A percentile compares a stretch with the other conserved stretches of the same genome.
Evolutionary conservation across 2,113 vertebrate genomes (phyloP).

Genomic region (Daphoenositta chrysoptera): DNA sequence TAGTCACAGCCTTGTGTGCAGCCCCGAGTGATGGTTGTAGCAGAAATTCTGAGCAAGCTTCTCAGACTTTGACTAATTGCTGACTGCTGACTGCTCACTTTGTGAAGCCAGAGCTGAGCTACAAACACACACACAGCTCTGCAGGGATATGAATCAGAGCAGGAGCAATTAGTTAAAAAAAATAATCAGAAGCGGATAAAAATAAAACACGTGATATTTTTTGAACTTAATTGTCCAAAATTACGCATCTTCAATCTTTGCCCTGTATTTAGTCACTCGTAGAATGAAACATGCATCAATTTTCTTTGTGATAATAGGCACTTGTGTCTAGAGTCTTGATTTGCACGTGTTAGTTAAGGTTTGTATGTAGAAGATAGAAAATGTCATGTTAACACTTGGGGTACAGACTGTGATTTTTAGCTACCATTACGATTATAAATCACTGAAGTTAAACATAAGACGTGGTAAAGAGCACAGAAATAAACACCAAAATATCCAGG

Average conservation of each 20-base stretch:
- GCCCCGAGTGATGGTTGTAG: slow-evolving; percentile 6
- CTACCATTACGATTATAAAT: not conserved
- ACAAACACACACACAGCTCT: not conserved
- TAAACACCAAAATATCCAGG: not conserved
- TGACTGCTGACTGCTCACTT: slow-evolving; percentile 48
- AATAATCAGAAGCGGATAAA: slow-evolving; percentile 6
- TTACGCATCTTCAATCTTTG: not conserved
- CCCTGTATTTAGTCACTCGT: not conserved
- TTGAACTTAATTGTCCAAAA: slow-evolving; percentile 4
- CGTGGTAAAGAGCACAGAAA: not conserved
- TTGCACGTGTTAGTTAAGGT: not conserved
- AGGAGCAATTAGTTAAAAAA: slow-evolving; percentile 18
- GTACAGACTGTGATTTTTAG: not conserved
- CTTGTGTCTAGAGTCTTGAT: slow-evolving; percentile 7
- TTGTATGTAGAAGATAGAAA: not conserved
- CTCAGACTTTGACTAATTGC: slow-evolving; percentile 58
- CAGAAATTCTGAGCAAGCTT: slow-evolving; percentile 35
- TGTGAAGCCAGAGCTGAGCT: not conserved
- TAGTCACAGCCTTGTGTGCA: slow-evolving; percentile 31
- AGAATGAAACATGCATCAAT: not conserved
- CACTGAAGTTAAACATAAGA: not conserved
- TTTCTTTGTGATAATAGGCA: slow-evolving; percentile 17
- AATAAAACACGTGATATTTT: slow-evolving; percentile 21
- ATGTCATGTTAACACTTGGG: not conserved
- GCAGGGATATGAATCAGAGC: slow-evolving; percentile 19